Conservation (phyloP, 2,797 vertebrate genomes). For the Helarctos malayanus region DNA sequence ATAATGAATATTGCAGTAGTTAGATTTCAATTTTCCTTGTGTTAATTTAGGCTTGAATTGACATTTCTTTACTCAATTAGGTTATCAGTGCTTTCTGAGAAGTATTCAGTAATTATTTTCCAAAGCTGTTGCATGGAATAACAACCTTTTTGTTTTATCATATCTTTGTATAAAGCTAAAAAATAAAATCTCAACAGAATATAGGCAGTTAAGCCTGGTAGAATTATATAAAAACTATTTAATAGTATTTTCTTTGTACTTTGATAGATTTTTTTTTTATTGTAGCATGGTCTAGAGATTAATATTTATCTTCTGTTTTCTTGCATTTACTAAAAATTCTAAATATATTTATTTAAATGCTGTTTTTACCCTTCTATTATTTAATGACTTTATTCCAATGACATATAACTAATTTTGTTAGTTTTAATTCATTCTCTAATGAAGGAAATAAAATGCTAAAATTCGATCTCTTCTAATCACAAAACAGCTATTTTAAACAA, state of each 20-base stretch:
- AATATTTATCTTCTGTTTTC: slow-evolving; percentile 22
- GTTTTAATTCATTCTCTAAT: slow-evolving; percentile 41
- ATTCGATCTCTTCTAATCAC: background rate
- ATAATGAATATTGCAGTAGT: background rate
- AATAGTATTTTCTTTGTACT: slow-evolving; percentile 41
- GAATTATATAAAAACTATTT: slow-evolving; percentile 59
- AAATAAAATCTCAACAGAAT: slow-evolving; percentile 39
- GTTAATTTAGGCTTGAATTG: slow-evolving; percentile 59
- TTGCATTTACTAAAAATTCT: slow-evolving; percentile 19
- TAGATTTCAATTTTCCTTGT: slow-evolving; percentile 69
- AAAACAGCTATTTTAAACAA: background rate
- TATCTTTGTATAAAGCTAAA: background rate
- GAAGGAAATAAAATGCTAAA: slow-evolving; percentile 43
- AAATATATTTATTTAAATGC: slow-evolving; percentile 19
- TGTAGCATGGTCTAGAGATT: slow-evolving; percentile 21
- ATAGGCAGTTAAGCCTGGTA: background rate
- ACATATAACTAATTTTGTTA: slow-evolving; percentile 39
- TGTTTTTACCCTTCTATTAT: background rate
- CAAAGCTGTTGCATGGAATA: slow-evolving; percentile 34
- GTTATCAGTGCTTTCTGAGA: slow-evolving; percentile 49
- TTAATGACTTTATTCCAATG: slow-evolving; percentile 51
- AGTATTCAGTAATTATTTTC: slow-evolving; percentile 63
- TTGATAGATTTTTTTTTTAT: background rate
- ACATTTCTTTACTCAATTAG: slow-evolving; percentile 58
- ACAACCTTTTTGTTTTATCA: slow-evolving; percentile 16